Conservation (phyloP, 1,140 invertebrate species). For the Cydia fagiglandana region DNA sequence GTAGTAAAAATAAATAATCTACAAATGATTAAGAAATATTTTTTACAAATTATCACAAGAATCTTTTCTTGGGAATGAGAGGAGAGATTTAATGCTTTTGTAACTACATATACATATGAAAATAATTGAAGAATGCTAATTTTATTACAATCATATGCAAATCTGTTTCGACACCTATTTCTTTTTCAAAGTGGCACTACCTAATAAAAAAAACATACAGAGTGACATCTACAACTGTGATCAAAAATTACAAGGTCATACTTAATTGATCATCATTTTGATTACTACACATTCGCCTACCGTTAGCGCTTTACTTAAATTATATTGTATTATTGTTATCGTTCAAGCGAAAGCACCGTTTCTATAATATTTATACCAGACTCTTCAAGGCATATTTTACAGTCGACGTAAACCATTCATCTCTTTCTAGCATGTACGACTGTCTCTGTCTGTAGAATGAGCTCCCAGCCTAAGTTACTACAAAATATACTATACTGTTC, state of each 20-base stretch:
- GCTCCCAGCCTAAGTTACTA: no score
- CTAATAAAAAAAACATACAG: no score
- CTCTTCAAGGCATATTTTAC: background rate
- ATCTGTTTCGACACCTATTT: background rate
- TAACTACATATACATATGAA: background rate
- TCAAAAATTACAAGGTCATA: no score
- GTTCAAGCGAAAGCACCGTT: constrained; percentile 42
- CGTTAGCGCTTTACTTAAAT: constrained; percentile 25
- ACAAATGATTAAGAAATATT: background rate
- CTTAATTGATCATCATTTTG: no score
- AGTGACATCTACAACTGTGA: no score
- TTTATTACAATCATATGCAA: background rate
- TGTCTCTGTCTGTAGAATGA: no score
- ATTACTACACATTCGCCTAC: background rate
- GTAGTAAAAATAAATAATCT: background rate
- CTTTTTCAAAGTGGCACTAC: no score
- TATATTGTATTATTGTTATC: constrained; percentile 22
- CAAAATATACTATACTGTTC: no score
- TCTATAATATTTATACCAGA: constrained; percentile 8
- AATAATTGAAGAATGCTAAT: background rate
- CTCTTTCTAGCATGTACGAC: no score
- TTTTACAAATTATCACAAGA: constrained; percentile 2
- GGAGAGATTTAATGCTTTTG: background rate
- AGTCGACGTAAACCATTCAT: no score
- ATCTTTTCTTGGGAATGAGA: background rate